Evolutionary conservation across 2,113 vertebrate genomes (phyloP), one percentile per base, ranked within the genome.

Genomic region (Carassius gibelio): DNA sequence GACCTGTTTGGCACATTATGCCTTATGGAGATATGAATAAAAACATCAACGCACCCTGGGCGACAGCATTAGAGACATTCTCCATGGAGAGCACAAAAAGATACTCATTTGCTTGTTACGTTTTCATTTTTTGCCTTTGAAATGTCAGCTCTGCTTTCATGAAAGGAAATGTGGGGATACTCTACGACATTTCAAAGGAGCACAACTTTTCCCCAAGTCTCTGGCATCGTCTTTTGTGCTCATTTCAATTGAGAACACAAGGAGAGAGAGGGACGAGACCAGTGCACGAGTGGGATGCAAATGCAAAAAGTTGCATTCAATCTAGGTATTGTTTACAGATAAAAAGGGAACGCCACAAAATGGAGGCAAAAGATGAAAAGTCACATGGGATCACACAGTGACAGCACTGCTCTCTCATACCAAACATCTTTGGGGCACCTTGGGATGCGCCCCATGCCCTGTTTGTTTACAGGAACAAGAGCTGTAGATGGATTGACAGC

Each of bases 201-300:
- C 68, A 57, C 45, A 76, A 36, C n/a, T 75, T 79, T 69, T 52
- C 34, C 62, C 62, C 52, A 72, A 34, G 74, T 66, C 69, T 89
- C 21, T 78, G 30, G 36, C 23, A 85, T 66, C 87, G 69, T 86
- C 82, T 90, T 74, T 79, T 84, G 71, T 85, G 75, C 52, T 68
- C 84, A 71, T 88, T 85, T 84, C 83, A 85, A 61, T 19, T 85
- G 64, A 81, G 59, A 55, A 81, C 68, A 52, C 57, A 21, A 84
- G 89, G 83, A 83, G 78, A 83, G 78, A 81, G 82, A 85, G 72
- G 72, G 59, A 85, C 89, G 82, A 59, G 87, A 91, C 89, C 76
- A 76, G 88, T 85, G 86, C 88, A 87, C 88, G 86, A 90, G 84
- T 74, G 77, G 86, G 88, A 94, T 90, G 91, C 92, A 94, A 94